phyloP scores from a whole-genome alignment of 2,797 vertebrate genomes.

The Lophius americanus region DNA sequence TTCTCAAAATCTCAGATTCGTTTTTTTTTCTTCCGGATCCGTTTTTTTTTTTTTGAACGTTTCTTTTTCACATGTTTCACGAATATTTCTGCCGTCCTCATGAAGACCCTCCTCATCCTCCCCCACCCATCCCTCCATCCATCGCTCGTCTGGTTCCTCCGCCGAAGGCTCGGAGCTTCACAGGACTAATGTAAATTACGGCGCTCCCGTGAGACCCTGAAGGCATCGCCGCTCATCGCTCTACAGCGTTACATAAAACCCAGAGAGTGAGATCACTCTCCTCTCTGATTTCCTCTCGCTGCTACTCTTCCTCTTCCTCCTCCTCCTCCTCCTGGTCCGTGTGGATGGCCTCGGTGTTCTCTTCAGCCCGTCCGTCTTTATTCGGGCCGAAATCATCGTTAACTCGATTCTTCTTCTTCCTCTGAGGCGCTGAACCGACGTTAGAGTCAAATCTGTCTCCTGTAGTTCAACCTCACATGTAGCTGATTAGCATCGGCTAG shows the following conservation, averaged over 20 bases:
- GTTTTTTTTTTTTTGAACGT: too few species aligned
- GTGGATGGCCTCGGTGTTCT: background rate
- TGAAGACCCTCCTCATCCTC: too few species aligned
- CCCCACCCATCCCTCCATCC: background rate
- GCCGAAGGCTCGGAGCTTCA: conserved; percentile 24
- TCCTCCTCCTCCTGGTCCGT: conserved; percentile 30
- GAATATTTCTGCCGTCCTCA: too few species aligned
- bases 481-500: conserved; percentile 2
- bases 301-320: conserved; percentile 10
- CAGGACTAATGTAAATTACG: conserved; percentile 60
- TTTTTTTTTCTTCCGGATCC: too few species aligned
- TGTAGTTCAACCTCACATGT: background rate
- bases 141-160: background rate
- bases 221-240: conserved; percentile 38
- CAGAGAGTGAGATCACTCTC: conserved; percentile 13
- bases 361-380: background rate
- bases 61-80: too few species aligned
- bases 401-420: conserved; percentile 31
- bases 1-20: too few species aligned
- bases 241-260: conserved; percentile 41
- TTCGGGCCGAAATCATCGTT: conserved; percentile 19
- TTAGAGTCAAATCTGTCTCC: background rate
- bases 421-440: conserved; percentile 26
- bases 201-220: conserved; percentile 40
- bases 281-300: conserved; percentile 34